Base-by-base conservation (phyloP, 2,797 vertebrate species). In the Momotus momota region DNA sequence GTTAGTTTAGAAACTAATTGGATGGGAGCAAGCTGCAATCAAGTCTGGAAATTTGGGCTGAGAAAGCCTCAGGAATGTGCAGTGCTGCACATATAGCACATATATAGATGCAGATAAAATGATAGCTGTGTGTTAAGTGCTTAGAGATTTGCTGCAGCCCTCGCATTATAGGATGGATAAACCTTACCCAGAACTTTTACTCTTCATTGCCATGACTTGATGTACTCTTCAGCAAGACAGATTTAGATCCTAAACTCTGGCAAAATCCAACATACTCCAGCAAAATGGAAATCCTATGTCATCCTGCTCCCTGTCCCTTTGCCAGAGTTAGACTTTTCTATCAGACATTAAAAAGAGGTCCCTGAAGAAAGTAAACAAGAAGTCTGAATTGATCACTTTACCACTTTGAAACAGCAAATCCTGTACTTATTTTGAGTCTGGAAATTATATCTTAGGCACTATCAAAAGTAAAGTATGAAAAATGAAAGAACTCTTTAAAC, bases 391-490 rank as follows among this genome's bases (percentile, higher is more conserved):
- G 40, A 84, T 78, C 29, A 38, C 21, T 2, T 2, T 17, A 49
- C 12, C 35, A 27, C 23, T 79, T 81, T n/a, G 46, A 41, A 92
- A 78, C 19, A 77, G 75, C 49, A 77, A 91, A 70, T 67, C n/a
- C 23, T 73, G 23, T 54, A 46, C 35, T 94, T 80, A 81, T 72
- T 86, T 70, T 2, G 20, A 81, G 19, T 17, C 54, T 94, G 38
- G 55, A 97, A 97, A 97, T 8, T 11, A 2, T 73, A 94, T 82
- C 81, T 51, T 33, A 82, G 43, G 57, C 83, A 75, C 79, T 89
- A 97, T 93, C 85, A 96, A 95, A 96, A 94, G 69, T 43, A 23
- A 92, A 40, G 26, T 10, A 72, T 8, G 48, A 75, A 95, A 94
- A 71, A 54, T 62, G 41, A 86, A 96, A 95, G 52, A 43, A 55